Conservation (phyloP, 2,888 invertebrate genomes). For the Acleris cristana region DNA sequence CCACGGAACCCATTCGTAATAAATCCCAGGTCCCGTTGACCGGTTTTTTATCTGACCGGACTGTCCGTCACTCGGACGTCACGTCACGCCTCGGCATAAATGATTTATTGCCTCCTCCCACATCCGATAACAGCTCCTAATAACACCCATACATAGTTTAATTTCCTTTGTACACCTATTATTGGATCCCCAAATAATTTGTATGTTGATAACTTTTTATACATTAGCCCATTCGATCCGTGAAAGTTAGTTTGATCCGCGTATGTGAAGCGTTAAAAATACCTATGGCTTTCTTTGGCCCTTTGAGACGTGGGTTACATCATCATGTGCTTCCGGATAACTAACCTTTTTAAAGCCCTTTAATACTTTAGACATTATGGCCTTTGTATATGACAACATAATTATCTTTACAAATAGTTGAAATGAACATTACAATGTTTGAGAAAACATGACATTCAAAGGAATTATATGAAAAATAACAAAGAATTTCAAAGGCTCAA, state of each 20-base stretch:
- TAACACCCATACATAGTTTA: constrained; percentile 46
- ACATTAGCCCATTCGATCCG: constrained; percentile 54
- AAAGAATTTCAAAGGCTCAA: too few relatives aligned
- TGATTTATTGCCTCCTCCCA: constrained; percentile 64
- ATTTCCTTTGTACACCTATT: constrained; percentile 43
- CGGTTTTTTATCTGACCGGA: constrained; percentile 33
- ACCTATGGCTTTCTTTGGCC: constrained; percentile 23
- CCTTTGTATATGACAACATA: neutral
- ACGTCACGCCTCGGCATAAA: constrained; percentile 65
- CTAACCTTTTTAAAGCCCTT: constrained; percentile 11
- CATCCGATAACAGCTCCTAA: constrained; percentile 56
- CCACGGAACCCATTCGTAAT: constrained; percentile 21
- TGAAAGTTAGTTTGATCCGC: constrained; percentile 61
- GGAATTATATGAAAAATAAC: too few relatives aligned
- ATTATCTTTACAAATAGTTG: too few relatives aligned
- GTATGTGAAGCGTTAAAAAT: constrained; percentile 42
- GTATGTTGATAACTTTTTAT: constrained; percentile 57
- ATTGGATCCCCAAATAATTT: constrained; percentile 51
- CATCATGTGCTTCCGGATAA: constrained; percentile 17
- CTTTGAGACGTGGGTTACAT: constrained; percentile 22
- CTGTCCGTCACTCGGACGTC: constrained; percentile 66
- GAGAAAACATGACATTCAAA: too few relatives aligned
- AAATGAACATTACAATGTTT: too few relatives aligned
- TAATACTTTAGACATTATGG: constrained; percentile 18
- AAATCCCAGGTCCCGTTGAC: constrained; percentile 19